phyloP scores from a whole-genome alignment of 2,797 vertebrate species.

The Tamandua tetradactyla region DNA sequence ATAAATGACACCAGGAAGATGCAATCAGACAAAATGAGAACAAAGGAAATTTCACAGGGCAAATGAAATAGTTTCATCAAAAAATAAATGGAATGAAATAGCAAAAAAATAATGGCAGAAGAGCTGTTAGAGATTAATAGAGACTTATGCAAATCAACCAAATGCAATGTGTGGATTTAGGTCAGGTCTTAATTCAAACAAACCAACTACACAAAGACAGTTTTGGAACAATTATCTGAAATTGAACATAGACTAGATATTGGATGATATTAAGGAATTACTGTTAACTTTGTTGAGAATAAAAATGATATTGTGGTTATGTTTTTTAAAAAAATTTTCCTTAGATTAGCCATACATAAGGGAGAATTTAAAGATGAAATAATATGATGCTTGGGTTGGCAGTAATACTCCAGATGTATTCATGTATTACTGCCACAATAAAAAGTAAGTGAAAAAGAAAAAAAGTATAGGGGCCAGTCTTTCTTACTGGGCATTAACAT shows the following conservation, averaged over 20 bases:
- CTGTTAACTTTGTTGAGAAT: not conserved
- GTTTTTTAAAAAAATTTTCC: not conserved
- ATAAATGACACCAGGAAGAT: not conserved
- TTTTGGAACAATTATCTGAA: not conserved
- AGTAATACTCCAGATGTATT: constrained; percentile 31
- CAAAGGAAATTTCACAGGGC: not conserved
- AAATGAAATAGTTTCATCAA: not conserved
- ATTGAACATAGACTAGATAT: not conserved
- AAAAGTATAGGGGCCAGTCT: not conserved
- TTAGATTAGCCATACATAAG: not conserved
- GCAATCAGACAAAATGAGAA: not conserved
- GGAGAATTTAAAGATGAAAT: not conserved
- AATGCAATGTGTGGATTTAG: not conserved
- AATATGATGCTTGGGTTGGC: not conserved
- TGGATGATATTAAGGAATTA: not conserved
- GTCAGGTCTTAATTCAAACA: constrained; percentile 19
- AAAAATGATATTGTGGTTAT: not conserved
- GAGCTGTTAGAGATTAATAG: not conserved
- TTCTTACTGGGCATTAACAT: constrained; percentile 29
- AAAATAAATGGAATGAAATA: not conserved
- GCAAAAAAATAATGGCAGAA: not conserved
- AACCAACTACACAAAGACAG: not conserved
- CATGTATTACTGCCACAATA: not conserved
- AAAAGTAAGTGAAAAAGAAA: not conserved
- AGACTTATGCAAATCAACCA: not conserved